phyloP scores from a whole-genome alignment of 2,888 invertebrate species.

The Synanthedon formicaeformis region DNA sequence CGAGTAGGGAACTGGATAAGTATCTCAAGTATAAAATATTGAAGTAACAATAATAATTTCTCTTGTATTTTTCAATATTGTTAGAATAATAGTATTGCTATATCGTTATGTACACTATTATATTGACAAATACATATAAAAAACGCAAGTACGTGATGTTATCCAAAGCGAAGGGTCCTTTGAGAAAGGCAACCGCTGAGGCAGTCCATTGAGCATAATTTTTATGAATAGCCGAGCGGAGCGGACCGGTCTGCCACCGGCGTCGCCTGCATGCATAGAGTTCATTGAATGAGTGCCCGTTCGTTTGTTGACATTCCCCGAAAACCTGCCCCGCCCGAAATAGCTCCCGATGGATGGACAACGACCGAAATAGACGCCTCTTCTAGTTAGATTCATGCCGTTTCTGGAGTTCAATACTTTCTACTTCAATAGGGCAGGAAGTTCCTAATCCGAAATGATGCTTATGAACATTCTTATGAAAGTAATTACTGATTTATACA shows the following conservation, averaged over 20 bases:
- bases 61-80: too few species aligned
- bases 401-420: slow-evolving; percentile 36
- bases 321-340: slow-evolving; percentile 67
- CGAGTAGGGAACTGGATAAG: too few species aligned
- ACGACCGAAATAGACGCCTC: slow-evolving; percentile 58
- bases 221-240: slow-evolving; percentile 56
- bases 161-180: slow-evolving; percentile 5
- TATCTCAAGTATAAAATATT: too few species aligned
- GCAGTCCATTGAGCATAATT: slow-evolving; percentile 58
- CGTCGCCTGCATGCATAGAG: slow-evolving; percentile 41
- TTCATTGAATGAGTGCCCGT: slow-evolving; percentile 65
- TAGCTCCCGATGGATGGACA: slow-evolving; percentile 60
- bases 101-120: too few species aligned
- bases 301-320: slow-evolving; percentile 70
- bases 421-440: slow-evolving; percentile 33
- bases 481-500: neutral
- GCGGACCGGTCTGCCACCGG: slow-evolving; percentile 55
- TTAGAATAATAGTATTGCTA: too few species aligned
- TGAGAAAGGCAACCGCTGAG: slow-evolving; percentile 8
- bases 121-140: neutral
- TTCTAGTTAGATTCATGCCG: slow-evolving; percentile 45
- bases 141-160: neutral
- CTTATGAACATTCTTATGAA: neutral
- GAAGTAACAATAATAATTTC: too few species aligned
- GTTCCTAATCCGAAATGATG: slow-evolving; percentile 3